Base-by-base conservation (phyloP, 2,888 invertebrate genomes). In the Melanostoma mellinum region DNA sequence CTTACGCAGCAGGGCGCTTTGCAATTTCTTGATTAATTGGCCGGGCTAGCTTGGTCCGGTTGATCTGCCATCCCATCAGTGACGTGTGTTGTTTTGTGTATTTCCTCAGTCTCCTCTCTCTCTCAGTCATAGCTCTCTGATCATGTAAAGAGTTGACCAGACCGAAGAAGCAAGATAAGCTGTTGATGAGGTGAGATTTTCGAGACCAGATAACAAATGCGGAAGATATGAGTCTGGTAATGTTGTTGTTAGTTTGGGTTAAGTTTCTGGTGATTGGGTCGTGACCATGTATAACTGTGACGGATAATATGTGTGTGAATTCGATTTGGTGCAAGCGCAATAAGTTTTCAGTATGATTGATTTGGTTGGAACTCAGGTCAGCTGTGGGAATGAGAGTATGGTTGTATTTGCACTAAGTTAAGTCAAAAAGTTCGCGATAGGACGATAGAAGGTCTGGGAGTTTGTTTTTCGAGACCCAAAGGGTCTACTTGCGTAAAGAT, bases 21-120 rank as follows among this genome's bases (percentile, higher is more conserved):
- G 79, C 84, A 84, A 84, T 84, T 84, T 84, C 84, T 84, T 84
- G 84, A 84, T 84, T 84, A 84, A 84, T 84, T 84, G 79, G 74
- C 75, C 71, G 72, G 53, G 46, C 63, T 74, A 52, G 68, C 69
- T 63, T 61, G 72, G 72, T 75, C 56, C 81, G 72, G 76, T 60
- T 61, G 73, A 71, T 68, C 61, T 61, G 72, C 44, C 77, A 68
- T 46, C 50, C 63, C 63, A 38, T 63, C 63, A 67, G 69, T 79
- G 72, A 30, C 46, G 36, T 44, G 9, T 48, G 68, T 30, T 72
- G 67, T 44, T 36, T 44, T 60, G 72, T 77, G 71, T 65, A 77
- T 77, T 63, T 73, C 76, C 76, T 82, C 65, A 76, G 55, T 55
- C 8, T 42, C 10, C 9, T 61, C 61, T 35, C 35, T 46, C 44